Evolutionary conservation across 2,797 vertebrate genomes (phyloP).

Genomic region (Zalophus californianus): DNA sequence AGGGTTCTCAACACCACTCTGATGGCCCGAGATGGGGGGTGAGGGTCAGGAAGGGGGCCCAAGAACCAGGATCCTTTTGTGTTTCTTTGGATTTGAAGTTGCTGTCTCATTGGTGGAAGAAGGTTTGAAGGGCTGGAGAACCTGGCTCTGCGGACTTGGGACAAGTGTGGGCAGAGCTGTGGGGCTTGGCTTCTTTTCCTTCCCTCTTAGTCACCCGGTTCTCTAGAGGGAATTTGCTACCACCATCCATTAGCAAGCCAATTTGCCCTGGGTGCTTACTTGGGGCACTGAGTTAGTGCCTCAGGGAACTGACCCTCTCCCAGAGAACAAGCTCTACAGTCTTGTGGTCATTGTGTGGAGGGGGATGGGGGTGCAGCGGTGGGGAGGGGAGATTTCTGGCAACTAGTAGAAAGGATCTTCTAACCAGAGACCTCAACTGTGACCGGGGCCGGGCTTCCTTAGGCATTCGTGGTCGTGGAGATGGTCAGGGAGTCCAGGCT

Average conservation of each 20-base stretch:
- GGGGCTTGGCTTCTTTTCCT: background rate
- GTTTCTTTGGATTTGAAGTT: background rate
- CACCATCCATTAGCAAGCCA: background rate
- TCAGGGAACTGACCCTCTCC: background rate
- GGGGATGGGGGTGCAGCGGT: background rate
- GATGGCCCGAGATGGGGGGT: background rate
- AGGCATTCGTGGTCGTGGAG: background rate
- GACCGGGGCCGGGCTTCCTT: background rate
- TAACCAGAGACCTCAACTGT: background rate
- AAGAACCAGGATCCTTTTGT: background rate
- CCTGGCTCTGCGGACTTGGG: background rate
- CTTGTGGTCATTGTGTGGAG: background rate
- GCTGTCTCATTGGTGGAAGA: background rate
- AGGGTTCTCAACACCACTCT: background rate
- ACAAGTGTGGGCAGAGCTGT: background rate
- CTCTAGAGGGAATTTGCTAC: background rate
- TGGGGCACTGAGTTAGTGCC: background rate
- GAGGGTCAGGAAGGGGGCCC: background rate
- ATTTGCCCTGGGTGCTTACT: background rate
- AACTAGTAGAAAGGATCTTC: conserved; percentile 30
- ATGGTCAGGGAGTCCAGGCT: background rate
- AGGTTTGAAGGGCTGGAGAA: background rate
- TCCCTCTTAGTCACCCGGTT: background rate
- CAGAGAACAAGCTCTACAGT: background rate
- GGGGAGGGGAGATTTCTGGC: conserved; percentile 12